phyloP scores from a whole-genome alignment of 2,888 invertebrate species.

The Marasmarcha lunaedactyla region DNA sequence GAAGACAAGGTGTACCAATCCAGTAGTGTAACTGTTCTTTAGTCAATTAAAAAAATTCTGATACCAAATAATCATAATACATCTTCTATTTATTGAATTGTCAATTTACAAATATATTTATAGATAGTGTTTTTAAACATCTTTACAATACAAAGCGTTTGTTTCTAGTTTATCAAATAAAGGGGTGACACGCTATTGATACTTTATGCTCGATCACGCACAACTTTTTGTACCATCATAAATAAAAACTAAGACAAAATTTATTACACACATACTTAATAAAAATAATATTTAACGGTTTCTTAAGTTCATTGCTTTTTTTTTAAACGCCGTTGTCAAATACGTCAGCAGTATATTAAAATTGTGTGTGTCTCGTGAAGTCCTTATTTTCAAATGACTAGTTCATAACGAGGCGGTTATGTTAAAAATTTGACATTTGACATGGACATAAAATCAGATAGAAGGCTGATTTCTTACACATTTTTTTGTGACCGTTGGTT shows the following conservation, averaged over 20 bases:
- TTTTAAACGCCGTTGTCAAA: not conserved
- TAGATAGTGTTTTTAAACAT: no score
- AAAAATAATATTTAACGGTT: slow-evolving; percentile 1
- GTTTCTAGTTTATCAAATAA: slow-evolving; percentile 19
- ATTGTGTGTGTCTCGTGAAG: not conserved
- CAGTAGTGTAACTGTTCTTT: no score
- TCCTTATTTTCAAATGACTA: slow-evolving; percentile 8
- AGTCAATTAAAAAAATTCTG: no score
- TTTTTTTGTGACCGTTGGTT: slow-evolving; percentile 42
- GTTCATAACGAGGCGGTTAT: slow-evolving; percentile 11
- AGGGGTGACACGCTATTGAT: slow-evolving; percentile 28
- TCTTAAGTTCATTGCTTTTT: slow-evolving; percentile 9
- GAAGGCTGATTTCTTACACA: slow-evolving; percentile 25
- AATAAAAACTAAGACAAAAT: not conserved
- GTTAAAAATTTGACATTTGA: slow-evolving; percentile 32
- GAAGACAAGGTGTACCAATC: no score
- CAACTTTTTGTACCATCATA: slow-evolving; percentile 10
- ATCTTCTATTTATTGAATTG: no score
- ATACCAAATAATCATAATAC: no score
- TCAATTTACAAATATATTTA: no score
- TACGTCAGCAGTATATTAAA: not conserved
- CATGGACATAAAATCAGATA: slow-evolving; percentile 35
- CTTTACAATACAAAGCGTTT: no score
- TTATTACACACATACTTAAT: not conserved
- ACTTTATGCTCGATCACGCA: slow-evolving; percentile 23